A percentile compares a stretch with the other conserved stretches of the same genome.
phyloP scores from a whole-genome alignment of 2,797 vertebrate genomes.

The Prionace glauca region DNA sequence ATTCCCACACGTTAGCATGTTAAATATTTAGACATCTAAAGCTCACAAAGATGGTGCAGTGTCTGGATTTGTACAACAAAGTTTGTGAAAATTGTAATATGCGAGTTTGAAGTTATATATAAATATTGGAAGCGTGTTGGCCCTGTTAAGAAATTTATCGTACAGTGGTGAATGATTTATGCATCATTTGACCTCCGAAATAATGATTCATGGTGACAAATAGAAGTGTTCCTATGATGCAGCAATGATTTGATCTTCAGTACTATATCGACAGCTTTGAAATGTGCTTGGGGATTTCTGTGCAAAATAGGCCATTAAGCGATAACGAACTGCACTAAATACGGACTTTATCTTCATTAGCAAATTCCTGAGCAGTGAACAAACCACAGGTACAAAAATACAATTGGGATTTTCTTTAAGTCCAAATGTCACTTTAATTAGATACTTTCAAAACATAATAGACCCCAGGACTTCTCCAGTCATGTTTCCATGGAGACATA shows the following conservation, averaged over 20 bases:
- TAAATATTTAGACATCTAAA: neutral
- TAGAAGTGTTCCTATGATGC: neutral
- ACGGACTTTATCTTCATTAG: constrained; percentile 18
- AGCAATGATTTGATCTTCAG: neutral
- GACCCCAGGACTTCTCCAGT: neutral
- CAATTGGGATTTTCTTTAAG: neutral
- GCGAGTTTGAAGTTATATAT: neutral
- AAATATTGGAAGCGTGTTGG: neutral
- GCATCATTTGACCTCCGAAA: neutral
- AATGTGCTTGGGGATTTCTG: constrained; percentile 15
- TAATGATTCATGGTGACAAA: neutral
- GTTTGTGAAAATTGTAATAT: constrained; percentile 19
- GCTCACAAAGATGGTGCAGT: neutral
- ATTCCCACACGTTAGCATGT: constrained; percentile 16
- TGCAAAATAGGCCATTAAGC: neutral
- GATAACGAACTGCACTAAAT: neutral
- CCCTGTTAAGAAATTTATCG: neutral
- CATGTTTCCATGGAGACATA: neutral
- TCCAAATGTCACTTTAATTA: neutral
- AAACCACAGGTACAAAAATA: neutral
- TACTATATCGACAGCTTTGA: neutral
- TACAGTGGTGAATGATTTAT: neutral
- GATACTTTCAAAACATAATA: neutral
- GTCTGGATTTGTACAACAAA: neutral
- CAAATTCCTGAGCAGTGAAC: neutral